Conservation (phyloP, 2,113 vertebrate genomes). For the Hydropotes inermis region DNA sequence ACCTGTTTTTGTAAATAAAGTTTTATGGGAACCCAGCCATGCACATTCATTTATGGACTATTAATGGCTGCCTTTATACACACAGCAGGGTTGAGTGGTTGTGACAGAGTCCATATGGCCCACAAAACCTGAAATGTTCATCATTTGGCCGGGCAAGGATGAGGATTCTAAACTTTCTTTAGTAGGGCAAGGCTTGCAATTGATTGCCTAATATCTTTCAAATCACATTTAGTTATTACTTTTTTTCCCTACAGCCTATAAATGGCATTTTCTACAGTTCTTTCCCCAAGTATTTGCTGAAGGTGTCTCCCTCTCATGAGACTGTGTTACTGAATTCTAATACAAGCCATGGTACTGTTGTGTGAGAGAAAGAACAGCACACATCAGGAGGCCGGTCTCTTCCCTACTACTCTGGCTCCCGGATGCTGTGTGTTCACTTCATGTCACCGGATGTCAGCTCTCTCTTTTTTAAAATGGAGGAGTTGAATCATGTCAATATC, state of each 20-base stretch:
- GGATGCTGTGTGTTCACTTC: background rate
- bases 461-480: constrained; percentile 4
- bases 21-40: constrained; percentile 8
- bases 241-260: background rate
- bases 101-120: background rate
- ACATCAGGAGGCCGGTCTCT: background rate
- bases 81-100: background rate
- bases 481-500: background rate
- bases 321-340: background rate
- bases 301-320: background rate
- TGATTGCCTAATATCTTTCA: constrained; percentile 15
- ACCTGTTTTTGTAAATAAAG: constrained; percentile 36
- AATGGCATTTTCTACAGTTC: constrained; percentile 29
- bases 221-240: constrained; percentile 2
- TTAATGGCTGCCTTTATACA: background rate
- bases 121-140: background rate
- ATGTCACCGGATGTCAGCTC: background rate
- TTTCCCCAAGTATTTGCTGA: constrained; percentile 5
- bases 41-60: constrained; percentile 12
- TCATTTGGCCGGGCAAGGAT: background rate
- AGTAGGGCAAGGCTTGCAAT: background rate
- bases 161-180: constrained; percentile 19
- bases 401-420: background rate
- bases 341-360: background rate
- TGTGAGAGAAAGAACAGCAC: background rate